Evolutionary conservation across 2,113 vertebrate genomes (phyloP), one percentile per base, ranked within the genome.

Genomic region (Synodontis membranacea): DNA sequence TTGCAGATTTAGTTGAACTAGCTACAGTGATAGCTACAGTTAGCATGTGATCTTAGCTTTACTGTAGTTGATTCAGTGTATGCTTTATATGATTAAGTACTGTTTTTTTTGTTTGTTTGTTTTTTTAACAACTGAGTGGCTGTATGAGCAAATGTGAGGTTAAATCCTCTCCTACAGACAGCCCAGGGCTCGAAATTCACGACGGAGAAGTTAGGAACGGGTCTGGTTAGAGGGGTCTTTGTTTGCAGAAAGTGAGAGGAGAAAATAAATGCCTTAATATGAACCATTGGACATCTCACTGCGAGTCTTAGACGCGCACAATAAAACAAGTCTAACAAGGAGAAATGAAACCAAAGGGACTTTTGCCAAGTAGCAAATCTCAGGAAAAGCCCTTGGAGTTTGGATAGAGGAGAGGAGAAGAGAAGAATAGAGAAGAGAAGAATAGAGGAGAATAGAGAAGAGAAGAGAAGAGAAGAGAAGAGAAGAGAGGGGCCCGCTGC

Each of bases 281-380:
- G 93, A 94, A 92, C 87, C 90, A 89, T 85, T 93, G 92, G 92
- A 94, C 93, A 92, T 93, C 88, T 90, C 92, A 87, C 91, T 91
- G 88, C 85, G 90, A 86, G 88, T 92, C 91, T 93, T 91, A 93
- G 92, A 92, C 91, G 88, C 72, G 80, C 83, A 91, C 91, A 90
- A 92, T 93, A 93, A 93, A 93, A 93, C 17, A 88, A 91, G 93
- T 89, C 88, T 88, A 91, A 91, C 89, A 86, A 91, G 90, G 86
- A 91, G 89, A 93, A 94, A 94, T 93, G 92, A 93, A 94, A 94
- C 92, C 91, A 91, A 90, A 93, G 90, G 48, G 89, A 89, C 88
- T 89, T 92, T 91, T 89, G 92, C 90, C 88, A 88, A 83, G 91
- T 93, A 94, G 93, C 94, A 94, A 95, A 95, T 94, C 91, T 93